Percentiles rank a stretch among this genome's conserved stretches.
Evolutionary conservation across 2,888 invertebrate species (phyloP).

Genomic region (Hydropsyche betteni): DNA sequence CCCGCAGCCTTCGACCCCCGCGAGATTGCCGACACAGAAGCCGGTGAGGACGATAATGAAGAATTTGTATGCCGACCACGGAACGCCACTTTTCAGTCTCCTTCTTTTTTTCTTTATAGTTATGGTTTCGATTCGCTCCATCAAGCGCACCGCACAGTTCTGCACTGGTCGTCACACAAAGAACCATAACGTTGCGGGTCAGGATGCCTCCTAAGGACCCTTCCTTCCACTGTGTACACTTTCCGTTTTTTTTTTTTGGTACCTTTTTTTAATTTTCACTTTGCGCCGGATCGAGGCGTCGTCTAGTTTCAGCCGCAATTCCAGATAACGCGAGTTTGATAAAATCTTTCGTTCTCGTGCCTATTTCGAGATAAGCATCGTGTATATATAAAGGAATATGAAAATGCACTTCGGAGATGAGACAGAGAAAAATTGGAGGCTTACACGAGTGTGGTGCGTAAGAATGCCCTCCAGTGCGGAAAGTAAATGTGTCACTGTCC

Average conservation of each 20-base stretch:
- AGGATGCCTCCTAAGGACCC: neutral
- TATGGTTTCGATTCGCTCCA: conserved; percentile 38
- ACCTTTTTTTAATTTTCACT: conserved; percentile 26
- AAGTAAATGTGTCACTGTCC: conserved; percentile 37
- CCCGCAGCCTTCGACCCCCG: neutral
- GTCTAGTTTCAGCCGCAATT: neutral
- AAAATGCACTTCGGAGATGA: too few relatives aligned
- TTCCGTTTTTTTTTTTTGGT: conserved; percentile 1
- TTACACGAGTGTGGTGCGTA: neutral
- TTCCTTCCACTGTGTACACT: neutral
- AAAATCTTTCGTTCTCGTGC: neutral
- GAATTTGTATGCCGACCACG: conserved; percentile 37
- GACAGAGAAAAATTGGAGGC: too few relatives aligned
- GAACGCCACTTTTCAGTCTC: conserved; percentile 33
- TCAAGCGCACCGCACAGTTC: conserved; percentile 19
- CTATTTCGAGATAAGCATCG: neutral
- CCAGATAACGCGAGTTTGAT: conserved; percentile 24
- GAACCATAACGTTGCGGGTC: conserved; percentile 18
- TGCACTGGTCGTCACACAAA: conserved; percentile 24
- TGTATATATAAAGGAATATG: too few relatives aligned
- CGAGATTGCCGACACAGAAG: conserved; percentile 5
- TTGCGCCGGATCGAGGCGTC: neutral
- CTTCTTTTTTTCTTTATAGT: conserved; percentile 27
- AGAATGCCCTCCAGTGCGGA: conserved; percentile 8
- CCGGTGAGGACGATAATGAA: conserved; percentile 33